Evolutionary conservation across 2,888 invertebrate species (phyloP), one percentile per base, ranked within the genome.

Genomic region (Spodoptera picta): DNA sequence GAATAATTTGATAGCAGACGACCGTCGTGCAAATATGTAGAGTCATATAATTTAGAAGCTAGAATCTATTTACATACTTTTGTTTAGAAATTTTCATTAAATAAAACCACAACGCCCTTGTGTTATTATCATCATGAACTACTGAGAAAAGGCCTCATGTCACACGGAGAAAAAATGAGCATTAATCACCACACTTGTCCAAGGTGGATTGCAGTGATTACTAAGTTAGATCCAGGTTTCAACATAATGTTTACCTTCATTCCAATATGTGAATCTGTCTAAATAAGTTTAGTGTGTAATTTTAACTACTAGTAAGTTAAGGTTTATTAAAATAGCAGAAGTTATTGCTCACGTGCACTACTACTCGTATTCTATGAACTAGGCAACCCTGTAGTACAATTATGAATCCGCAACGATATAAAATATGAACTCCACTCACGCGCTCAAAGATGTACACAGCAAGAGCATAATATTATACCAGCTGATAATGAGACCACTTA

Each of bases 1-100:
- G 69, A 75, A 83, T 82, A 80, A 76, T 75, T 76, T 74, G 61
- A 53, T 50, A 50, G 43, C 41, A 47, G 42, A 55, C 56, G 52
- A 56, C 55, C 42, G 50, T 43, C 54, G 51, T 27, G 57, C 31
- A 60, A 51, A 42, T 48, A 50, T 67, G 56, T 50, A 47, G 10
- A 61, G 49, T 50, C 60, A 46, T 36, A 74, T 23, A 58, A 62
- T 74, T 58, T 62, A 47, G 45, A 45, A 60, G 58, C 54, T 57
- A 74, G 46, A 60, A 63, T 73, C 54, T 53, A 69, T 75, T 62
- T 57, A 27, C 69, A 69, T 54, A 60, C n/a, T 49, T 61, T 68
- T 7, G 43, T 46, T 60, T 68, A 43, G 56, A 45, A 60, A 59
- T 23, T 67, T 66, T 63, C 71, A 63, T 70, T 64, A 54, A 64